Evolutionary conservation across 2,888 invertebrate species (phyloP).

Genomic region (Scrobipalpa costella): DNA sequence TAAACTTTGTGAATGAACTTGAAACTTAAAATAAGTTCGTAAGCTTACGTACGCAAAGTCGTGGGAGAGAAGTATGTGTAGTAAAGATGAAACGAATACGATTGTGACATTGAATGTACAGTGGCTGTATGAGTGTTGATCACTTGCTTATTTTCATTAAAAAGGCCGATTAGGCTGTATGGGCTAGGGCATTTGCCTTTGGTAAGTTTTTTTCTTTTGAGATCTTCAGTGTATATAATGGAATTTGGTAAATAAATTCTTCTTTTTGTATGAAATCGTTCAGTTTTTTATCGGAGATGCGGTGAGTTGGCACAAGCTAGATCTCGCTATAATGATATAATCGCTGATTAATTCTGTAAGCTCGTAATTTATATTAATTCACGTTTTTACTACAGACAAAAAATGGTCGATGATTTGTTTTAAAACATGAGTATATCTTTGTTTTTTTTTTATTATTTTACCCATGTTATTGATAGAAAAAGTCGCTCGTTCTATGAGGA

Average conservation of each 20-base stretch:
- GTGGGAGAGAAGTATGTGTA: constrained; percentile 6
- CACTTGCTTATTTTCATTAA: not conserved
- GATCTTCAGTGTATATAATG: too few relatives aligned
- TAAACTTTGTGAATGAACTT: constrained; percentile 12
- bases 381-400: too few relatives aligned
- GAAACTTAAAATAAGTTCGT: constrained; percentile 16
- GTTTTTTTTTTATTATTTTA: too few relatives aligned
- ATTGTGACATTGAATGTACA: not conserved
- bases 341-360: too few relatives aligned
- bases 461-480: too few relatives aligned
- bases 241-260: not conserved
- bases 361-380: constrained; percentile 39
- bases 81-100: not conserved
- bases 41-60: not conserved
- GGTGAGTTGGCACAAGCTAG: constrained; percentile 38
- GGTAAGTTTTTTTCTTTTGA: too few relatives aligned
- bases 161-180: too few relatives aligned
- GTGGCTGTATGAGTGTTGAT: not conserved
- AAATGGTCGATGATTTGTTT: too few relatives aligned
- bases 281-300: constrained; percentile 36
- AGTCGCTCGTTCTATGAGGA: too few relatives aligned
- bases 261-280: constrained; percentile 41
- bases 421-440: too few relatives aligned
- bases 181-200: too few relatives aligned
- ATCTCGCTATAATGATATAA: constrained; percentile 29